A percentile compares a stretch with the other conserved stretches of the same genome.
Evolutionary conservation across 1,140 invertebrate species (phyloP).

Genomic region (Macrosteles quadrilineatus): DNA sequence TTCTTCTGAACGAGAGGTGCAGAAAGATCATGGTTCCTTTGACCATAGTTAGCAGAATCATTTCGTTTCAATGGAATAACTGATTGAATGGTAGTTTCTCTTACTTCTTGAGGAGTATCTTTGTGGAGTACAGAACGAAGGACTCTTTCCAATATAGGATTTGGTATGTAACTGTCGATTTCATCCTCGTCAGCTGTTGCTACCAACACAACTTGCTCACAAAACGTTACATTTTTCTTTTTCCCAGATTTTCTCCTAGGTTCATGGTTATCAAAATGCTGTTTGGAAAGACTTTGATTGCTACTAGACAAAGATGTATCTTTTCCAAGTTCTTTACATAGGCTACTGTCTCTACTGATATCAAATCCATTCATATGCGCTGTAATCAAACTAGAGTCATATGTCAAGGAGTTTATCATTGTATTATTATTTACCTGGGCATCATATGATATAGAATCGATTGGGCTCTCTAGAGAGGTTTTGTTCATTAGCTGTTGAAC

Average conservation of each 20-base stretch:
- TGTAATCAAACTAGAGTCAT: slow-evolving; percentile 19
- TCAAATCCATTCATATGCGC: slow-evolving; percentile 20
- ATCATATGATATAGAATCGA: slow-evolving; percentile 5
- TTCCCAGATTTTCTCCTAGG: slow-evolving; percentile 58
- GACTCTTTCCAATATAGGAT: slow-evolving; percentile 86
- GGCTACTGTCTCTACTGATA: neutral
- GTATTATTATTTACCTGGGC: slow-evolving; percentile 16
- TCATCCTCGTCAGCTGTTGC: slow-evolving; percentile 90
- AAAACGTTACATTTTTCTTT: slow-evolving; percentile 93
- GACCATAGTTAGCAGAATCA: slow-evolving; percentile 40
- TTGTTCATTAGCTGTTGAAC: neutral
- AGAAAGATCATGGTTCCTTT: neutral
- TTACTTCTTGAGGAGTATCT: slow-evolving; percentile 41
- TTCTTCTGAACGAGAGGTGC: neutral
- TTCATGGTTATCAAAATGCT: slow-evolving; percentile 35
- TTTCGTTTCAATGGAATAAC: slow-evolving; percentile 46
- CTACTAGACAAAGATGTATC: neutral
- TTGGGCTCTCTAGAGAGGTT: slow-evolving; percentile 2
- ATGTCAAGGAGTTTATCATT: slow-evolving; percentile 15
- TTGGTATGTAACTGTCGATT: slow-evolving; percentile 86
- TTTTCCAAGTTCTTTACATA: neutral
- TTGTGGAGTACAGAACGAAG: slow-evolving; percentile 77
- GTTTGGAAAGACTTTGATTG: slow-evolving; percentile 7
- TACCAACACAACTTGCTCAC: slow-evolving; percentile 88
- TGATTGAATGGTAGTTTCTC: slow-evolving; percentile 42